A percentile compares a stretch with the other conserved stretches of the same genome.
phyloP scores from a whole-genome alignment of 2,797 vertebrate genomes.

The Heterohyrax brucei region DNA sequence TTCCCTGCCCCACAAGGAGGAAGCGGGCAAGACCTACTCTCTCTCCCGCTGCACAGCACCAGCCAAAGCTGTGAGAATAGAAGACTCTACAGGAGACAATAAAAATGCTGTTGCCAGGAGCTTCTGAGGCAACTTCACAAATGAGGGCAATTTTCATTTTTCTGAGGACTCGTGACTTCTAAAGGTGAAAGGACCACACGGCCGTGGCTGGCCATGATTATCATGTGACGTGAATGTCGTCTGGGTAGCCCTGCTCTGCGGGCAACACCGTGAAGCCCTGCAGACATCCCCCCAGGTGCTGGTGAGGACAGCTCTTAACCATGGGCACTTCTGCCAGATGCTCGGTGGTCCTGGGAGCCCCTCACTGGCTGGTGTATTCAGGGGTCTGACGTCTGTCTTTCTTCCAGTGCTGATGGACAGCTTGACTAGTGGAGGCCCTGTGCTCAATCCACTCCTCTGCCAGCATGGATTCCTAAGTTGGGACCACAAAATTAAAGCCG shows the following conservation, averaged over 20 bases:
- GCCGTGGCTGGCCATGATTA: background rate
- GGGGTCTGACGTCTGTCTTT: background rate
- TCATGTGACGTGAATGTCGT: background rate
- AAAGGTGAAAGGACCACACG: background rate
- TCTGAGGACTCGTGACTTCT: background rate
- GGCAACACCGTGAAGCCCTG: background rate
- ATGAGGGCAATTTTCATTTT: background rate
- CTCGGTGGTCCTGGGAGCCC: background rate
- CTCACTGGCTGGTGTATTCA: background rate
- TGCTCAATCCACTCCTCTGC: conserved; percentile 74
- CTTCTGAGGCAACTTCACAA: background rate
- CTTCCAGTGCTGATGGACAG: background rate
- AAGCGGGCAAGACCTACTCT: rapidly evolving
- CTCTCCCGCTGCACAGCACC: rapidly evolving
- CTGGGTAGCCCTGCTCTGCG: background rate
- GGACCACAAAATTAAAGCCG: conserved; percentile 87
- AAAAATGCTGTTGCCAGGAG: background rate
- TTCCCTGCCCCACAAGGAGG: background rate
- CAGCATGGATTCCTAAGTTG: conserved; percentile 83
- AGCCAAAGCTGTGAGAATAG: background rate
- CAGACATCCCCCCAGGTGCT: background rate
- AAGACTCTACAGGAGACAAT: rapidly evolving
- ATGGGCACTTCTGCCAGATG: background rate
- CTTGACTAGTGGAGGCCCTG: background rate
- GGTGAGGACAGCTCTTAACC: background rate